A percentile compares a stretch with the other conserved stretches of the same genome.
Conservation (phyloP, 2,888 invertebrate genomes). For the Coelogynopora nodosa region DNA sequence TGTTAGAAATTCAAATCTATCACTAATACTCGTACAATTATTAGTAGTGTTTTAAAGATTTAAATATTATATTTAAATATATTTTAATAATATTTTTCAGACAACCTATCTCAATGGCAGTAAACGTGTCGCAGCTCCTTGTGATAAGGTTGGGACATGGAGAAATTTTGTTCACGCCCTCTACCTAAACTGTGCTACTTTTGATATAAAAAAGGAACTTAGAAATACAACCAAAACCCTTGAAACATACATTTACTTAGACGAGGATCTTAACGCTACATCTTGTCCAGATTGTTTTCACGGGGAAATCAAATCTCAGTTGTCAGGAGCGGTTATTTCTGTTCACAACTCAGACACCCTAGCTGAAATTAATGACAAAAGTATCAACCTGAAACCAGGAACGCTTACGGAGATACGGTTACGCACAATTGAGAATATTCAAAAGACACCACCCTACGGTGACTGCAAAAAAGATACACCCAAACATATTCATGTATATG, state of each 20-base stretch:
- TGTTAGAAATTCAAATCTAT: no score
- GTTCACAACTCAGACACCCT: slow-evolving; percentile 43
- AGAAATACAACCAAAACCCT: slow-evolving; percentile 42
- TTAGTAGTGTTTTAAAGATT: no score
- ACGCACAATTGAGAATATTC: slow-evolving; percentile 39
- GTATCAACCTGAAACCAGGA: slow-evolving; percentile 42
- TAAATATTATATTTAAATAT: no score
- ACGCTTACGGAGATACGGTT: slow-evolving; percentile 41
- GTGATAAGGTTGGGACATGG: slow-evolving; percentile 27
- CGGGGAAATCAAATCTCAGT: slow-evolving; percentile 42
- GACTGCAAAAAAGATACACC: slow-evolving; percentile 40
- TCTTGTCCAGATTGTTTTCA: slow-evolving; percentile 42
- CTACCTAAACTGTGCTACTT: slow-evolving; percentile 44
- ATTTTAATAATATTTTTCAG: no score
- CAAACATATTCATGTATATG: slow-evolving; percentile 23
- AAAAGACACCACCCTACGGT: slow-evolving; percentile 46
- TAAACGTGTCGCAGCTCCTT: slow-evolving; percentile 16
- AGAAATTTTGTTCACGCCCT: slow-evolving; percentile 39
- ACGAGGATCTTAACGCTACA: slow-evolving; percentile 33
- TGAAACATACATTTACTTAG: slow-evolving; percentile 44
- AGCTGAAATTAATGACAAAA: slow-evolving; percentile 41
- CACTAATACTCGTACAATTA: no score
- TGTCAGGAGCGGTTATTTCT: slow-evolving; percentile 41
- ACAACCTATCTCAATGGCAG: slow-evolving; percentile 32
- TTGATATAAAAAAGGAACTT: slow-evolving; percentile 32